Conservation (phyloP, 1,140 invertebrate genomes). For the Drosophila parabipectinata region DNA sequence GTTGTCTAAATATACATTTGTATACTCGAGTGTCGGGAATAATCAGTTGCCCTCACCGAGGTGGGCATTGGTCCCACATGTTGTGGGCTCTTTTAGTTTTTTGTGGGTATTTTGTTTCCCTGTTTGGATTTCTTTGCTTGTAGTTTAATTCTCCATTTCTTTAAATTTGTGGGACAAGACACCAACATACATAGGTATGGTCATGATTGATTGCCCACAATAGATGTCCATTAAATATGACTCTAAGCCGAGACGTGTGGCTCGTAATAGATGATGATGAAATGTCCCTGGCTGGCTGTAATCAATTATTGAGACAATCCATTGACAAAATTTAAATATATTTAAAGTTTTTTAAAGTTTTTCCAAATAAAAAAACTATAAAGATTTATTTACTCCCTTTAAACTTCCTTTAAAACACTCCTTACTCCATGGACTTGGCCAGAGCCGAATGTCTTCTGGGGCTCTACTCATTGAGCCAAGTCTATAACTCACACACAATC, state of each 20-base stretch:
- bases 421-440: too few relatives aligned
- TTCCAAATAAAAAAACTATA: neutral
- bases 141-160: constrained; percentile 69
- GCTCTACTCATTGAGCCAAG: constrained; percentile 27
- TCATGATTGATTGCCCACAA: constrained; percentile 77
- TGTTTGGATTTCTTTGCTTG: constrained; percentile 39
- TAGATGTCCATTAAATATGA: constrained; percentile 78
- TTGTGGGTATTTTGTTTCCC: constrained; percentile 4
- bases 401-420: constrained; percentile 5
- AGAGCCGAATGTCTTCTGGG: constrained; percentile 3
- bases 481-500: constrained; percentile 65
- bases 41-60: constrained; percentile 64
- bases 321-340: constrained; percentile 40
- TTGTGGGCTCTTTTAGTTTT: constrained; percentile 72
- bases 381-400: constrained; percentile 6
- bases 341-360: neutral
- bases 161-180: constrained; percentile 37
- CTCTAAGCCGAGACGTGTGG: constrained; percentile 67
- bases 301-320: constrained; percentile 58
- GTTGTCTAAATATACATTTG: constrained; percentile 69
- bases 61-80: constrained; percentile 70
- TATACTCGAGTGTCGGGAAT: constrained; percentile 52
- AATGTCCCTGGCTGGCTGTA: constrained; percentile 58
- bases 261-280: constrained; percentile 60
- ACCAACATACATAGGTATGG: constrained; percentile 38